Base-by-base conservation (phyloP, 1,140 invertebrate species). In the Parapsyche elsis region DNA sequence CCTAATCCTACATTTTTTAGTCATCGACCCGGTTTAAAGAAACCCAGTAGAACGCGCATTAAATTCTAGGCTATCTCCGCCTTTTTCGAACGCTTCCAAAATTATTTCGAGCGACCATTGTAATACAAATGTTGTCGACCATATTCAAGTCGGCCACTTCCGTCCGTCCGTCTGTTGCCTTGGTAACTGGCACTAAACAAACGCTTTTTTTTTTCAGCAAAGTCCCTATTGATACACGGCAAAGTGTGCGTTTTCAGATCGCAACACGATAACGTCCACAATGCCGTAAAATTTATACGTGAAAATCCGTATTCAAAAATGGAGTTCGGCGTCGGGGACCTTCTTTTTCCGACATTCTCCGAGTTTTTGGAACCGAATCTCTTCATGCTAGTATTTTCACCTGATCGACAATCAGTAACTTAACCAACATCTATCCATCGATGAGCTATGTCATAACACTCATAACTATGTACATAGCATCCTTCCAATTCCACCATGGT, bases 341-440 rank as follows among this genome's bases (percentile, higher is more conserved):
- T 71, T 24, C 30, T 80, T 9, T 80, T 74, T 19, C 71, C 78
- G 1, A 26, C 45, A 0, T 49, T 79, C 10, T 24, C 64, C 9
- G 4, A 9, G 9, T 74, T 80, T 59, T 80, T 80, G 21, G 24
- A 38, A 14, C 78, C 44, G 16, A 23, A n/a, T 61, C 74, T 80
- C 44, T 74, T 46, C 45, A 80, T 70, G 78, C 70, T 14, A 53
- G 64, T 79, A 14, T n/a, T 38, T 76, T 57, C 24, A 30, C 61
- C 10, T 67, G 21, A 30, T 12, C 61, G 61, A 4, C 1, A 67
- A 67, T 67, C 24, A 21, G 12, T 67, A 67, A 67, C 24, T 24
- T 21, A n/a, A 21, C 1, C 10, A 21, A 10, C 21, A 59, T 59
- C 30, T 7, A 1, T 38, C 30, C 49, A 16, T 5, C n/a, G n/a